Percentiles rank a stretch among this genome's conserved stretches.
Conservation (phyloP, 2,797 vertebrate genomes). For the Myotis findleyi region DNA sequence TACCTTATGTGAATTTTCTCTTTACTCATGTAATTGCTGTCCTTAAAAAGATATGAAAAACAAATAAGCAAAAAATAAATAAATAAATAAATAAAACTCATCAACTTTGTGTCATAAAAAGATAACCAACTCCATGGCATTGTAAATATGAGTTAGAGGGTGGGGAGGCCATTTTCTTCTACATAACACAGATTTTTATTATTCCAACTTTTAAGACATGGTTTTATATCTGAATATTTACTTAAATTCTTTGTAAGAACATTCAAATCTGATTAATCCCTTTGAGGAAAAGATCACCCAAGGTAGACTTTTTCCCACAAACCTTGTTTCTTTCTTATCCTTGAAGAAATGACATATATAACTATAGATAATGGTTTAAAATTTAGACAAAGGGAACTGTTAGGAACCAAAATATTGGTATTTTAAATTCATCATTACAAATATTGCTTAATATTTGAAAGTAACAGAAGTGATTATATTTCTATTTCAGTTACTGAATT, state of each 20-base stretch:
- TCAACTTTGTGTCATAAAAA: neutral
- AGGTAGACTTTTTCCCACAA: neutral
- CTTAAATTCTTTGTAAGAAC: neutral
- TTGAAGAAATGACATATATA: conserved; percentile 4
- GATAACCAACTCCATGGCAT: neutral
- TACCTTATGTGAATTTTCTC: conserved; percentile 21
- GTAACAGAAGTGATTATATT: neutral
- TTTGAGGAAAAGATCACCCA: conserved; percentile 14
- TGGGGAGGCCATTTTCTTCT: neutral
- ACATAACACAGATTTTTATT: neutral
- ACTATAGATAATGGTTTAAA: conserved; percentile 27
- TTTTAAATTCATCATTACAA: conserved; percentile 2
- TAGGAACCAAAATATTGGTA: neutral
- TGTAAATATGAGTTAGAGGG: neutral
- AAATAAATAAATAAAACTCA: conserved; percentile 42
- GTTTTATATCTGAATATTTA: neutral
- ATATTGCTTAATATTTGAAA: neutral
- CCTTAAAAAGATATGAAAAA: neutral
- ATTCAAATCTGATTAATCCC: conserved; percentile 37
- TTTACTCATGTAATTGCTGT: neutral
- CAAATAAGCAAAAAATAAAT: neutral
- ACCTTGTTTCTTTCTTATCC: neutral
- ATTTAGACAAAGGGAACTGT: neutral
- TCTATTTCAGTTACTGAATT: conserved; percentile 36
- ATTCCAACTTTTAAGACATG: neutral